Base-by-base conservation (phyloP, 2,113 vertebrate species). In the Tamias sibiricus region DNA sequence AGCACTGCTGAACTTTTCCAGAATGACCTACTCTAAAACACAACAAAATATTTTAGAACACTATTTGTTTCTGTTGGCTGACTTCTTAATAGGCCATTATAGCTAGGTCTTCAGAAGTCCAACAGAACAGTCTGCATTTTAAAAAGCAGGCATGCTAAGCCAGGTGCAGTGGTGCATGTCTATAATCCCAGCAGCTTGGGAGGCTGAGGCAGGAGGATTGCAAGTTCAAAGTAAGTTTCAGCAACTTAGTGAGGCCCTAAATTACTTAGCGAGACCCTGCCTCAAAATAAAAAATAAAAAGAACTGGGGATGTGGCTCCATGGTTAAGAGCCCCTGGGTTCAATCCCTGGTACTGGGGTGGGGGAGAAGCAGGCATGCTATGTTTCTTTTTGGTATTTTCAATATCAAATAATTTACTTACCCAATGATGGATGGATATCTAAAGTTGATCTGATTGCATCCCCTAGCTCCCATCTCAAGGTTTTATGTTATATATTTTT, bases 11-110 rank as follows among this genome's bases (percentile, higher is more conserved):
- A 94, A 76, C 28, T 90, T 95, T 95, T 91, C 47, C 17, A 69
- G 69, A 37, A 49, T 89, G 49, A 93, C 90, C 92, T 92, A 76
- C 17, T 95, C 37, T 42, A 90, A 94, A 89, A 28, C 17, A 85
- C 57, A 77, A 42, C 49, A 84, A 92, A 95, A 47, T 94, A 76
- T 80, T 74, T 97, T 57, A 86, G 87, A 76, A 8, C 19, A 30
- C 47, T 42, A 16, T 93, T 85, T 59, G n/a, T 76, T 90, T 88
- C 74, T 85, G 10, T 47, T 88, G 72, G 40, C 59, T 92, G 68
- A n/a, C 68, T 94, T 91, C 79, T 87, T 42, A 90, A 88, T 77
- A 85, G 80, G 26, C 69, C 24, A 68, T 52, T 20, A 54, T 77
- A 52, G n/a, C 72, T 97, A 49, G 77, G 37, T 84, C 37, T 77